Evolutionary conservation across 2,797 vertebrate species (phyloP).

Genomic region (Artibeus jamaicensis): DNA sequence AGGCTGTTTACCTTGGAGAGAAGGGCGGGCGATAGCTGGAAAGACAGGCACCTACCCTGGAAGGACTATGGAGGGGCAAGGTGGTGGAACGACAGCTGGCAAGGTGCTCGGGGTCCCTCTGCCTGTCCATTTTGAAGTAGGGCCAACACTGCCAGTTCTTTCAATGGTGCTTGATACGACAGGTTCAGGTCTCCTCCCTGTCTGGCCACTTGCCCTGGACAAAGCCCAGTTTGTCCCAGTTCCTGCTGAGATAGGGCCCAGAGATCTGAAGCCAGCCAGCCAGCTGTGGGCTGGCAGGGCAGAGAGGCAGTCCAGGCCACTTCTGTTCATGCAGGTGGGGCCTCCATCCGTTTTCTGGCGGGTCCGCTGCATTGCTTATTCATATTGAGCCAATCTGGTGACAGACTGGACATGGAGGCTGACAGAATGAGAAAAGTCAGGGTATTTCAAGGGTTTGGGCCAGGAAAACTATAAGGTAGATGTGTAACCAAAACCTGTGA

Average conservation of each 20-base stretch:
- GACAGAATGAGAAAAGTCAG: constrained; percentile 29
- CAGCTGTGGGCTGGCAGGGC: background rate
- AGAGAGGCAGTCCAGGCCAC: background rate
- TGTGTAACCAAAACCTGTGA: background rate
- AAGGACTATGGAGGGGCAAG: accelerated
- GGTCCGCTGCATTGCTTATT: background rate
- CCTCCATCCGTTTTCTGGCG: background rate
- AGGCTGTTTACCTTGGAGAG: background rate
- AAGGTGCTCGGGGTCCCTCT: background rate
- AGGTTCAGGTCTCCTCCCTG: background rate
- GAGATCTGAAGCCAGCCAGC: background rate
- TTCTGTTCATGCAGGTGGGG: background rate
- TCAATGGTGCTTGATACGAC: background rate
- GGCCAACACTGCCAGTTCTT: background rate
- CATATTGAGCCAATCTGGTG: constrained; percentile 32
- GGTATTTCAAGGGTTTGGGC: background rate
- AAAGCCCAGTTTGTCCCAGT: background rate
- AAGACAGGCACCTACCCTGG: background rate
- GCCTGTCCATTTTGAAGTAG: background rate
- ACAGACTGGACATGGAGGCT: constrained; percentile 30
- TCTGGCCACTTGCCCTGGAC: background rate
- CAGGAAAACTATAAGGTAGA: constrained; percentile 36
- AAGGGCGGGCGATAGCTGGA: background rate
- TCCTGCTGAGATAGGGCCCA: background rate
- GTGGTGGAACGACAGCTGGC: background rate